These are phyloP conservation scores for Myocastor coypus DNA, from an alignment of 2,113 vertebrate genomes.

Conservation along the genomic window DNA sequence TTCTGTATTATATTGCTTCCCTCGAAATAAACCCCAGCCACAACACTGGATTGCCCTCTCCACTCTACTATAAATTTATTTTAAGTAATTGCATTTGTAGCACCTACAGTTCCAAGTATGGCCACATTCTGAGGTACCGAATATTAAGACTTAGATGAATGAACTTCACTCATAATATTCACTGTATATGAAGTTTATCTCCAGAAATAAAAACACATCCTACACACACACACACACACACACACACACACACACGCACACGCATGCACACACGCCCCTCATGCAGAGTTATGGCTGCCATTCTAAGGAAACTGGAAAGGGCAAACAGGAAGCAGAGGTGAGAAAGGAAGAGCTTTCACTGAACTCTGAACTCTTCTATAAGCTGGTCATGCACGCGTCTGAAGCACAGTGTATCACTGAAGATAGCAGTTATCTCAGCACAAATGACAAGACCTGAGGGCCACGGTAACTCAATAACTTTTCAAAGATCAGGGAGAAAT, in stretches of 20 bases:
- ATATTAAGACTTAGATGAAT: not conserved
- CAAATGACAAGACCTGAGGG: not conserved
- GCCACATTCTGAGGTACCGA: not conserved
- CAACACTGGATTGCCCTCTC: not conserved
- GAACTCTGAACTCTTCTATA: not conserved
- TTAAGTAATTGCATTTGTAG: not conserved
- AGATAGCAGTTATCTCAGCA: not conserved
- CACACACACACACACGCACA: not conserved
- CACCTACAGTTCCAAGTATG: not conserved
- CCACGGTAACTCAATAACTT: not conserved
- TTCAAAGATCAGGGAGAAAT: not conserved
- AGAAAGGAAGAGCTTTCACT: not conserved
- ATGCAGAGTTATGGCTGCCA: not conserved
- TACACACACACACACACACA: rapidly evolving
- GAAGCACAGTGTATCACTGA: not conserved
- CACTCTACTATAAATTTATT: not conserved
- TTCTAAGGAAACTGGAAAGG: not conserved
- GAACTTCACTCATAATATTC: not conserved
- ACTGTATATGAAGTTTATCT: not conserved
- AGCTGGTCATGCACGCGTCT: not conserved
- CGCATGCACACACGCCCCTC: rapidly evolving
- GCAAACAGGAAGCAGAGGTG: not conserved
- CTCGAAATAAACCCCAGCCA: no score
- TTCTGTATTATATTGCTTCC: no score
- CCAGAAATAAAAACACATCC: not conserved